A percentile compares a stretch with the other conserved stretches of the same genome.
phyloP scores from a whole-genome alignment of 2,113 vertebrate species.

The Arothron firmamentum region DNA sequence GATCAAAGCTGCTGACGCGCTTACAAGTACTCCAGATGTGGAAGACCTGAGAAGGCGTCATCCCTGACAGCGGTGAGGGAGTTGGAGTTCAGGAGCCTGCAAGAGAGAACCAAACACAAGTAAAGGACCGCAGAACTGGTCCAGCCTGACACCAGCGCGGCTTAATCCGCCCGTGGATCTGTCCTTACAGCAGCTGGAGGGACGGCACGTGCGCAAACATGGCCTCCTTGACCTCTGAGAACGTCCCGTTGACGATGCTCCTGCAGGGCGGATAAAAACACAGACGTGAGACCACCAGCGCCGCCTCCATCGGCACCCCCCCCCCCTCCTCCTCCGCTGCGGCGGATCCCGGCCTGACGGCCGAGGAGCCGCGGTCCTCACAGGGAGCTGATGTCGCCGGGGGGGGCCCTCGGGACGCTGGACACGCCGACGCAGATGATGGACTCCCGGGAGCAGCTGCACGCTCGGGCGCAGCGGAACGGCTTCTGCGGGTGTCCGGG shows the following conservation, averaged over 20 bases:
- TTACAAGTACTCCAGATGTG: slow-evolving; percentile 97
- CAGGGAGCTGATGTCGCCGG: slow-evolving; percentile 88
- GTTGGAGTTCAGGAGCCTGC: slow-evolving; percentile 95
- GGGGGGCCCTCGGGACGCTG: slow-evolving; percentile 78
- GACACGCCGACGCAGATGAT: slow-evolving; percentile 93
- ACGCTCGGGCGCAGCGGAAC: slow-evolving; percentile 82
- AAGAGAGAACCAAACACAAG: slow-evolving; percentile 15
- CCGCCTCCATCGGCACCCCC: not conserved
- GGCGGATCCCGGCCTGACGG: no score
- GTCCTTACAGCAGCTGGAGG: slow-evolving; percentile 93
- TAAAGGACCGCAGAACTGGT: no score
- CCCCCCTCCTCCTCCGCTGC: no score
- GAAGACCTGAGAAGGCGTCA: slow-evolving; percentile 94
- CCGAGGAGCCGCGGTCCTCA: slow-evolving; percentile 69
- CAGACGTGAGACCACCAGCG: not conserved
- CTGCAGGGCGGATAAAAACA: slow-evolving; percentile 59
- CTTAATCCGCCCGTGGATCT: no score
- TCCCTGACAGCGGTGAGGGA: slow-evolving; percentile 89
- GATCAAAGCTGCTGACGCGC: slow-evolving; percentile 24
- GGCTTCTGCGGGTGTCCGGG: slow-evolving; percentile 69
- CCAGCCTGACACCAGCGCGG: no score
- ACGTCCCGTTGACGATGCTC: slow-evolving; percentile 95
- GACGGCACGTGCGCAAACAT: slow-evolving; percentile 94
- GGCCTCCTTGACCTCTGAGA: slow-evolving; percentile 90
- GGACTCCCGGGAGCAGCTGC: slow-evolving; percentile 93